Evolutionary conservation across 2,888 invertebrate species (phyloP), one percentile per base, ranked within the genome.

Genomic region (Andricus curvator): DNA sequence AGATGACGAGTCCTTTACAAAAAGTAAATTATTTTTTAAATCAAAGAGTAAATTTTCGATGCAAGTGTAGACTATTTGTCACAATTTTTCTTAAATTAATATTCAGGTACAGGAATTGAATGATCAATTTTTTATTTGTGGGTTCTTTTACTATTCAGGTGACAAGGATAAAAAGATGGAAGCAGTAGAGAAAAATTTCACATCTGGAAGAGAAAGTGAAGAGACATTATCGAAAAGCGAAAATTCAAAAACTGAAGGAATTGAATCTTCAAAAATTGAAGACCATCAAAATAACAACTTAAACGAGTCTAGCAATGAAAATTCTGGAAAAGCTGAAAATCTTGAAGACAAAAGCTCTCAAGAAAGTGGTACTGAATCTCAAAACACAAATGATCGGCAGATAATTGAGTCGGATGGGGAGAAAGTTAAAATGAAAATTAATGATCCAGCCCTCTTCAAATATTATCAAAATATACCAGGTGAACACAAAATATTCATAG

Each of bases 381-480:
- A 48, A 17, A 82, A 80, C 68, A 81, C 77, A 77, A 79, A 80
- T 68, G 68, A 82, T 64, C 62, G 64, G 65, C 80, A 83, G 82
- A 80, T 79, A 79, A 80, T 83, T 62, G 81, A 79, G 68, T 85
- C 88, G 77, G 86, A 86, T 80, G 88, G 86, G 6, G 81, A 83
- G 41, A 85, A 82, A 78, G 85, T 83, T 37, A 84, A 84, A 64
- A 76, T 67, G n/a, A 84, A 86, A 74, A 84, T 85, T 82, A 17
- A 17, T 17, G 33, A 44, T 25, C 9, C 70, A 17, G 77, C 70
- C 29, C 77, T 81, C n/a, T 79, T 86, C 65, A 89, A 83, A 64
- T 86, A 85, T 80, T 86, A 88, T 84, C 90, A 89, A n/a, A 88
- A 89, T 64, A 82, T 92, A 37, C 91, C 91, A 82, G 92, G 92